Evolutionary conservation across 2,113 vertebrate genomes (phyloP).

Genomic region (Proteles cristata): DNA sequence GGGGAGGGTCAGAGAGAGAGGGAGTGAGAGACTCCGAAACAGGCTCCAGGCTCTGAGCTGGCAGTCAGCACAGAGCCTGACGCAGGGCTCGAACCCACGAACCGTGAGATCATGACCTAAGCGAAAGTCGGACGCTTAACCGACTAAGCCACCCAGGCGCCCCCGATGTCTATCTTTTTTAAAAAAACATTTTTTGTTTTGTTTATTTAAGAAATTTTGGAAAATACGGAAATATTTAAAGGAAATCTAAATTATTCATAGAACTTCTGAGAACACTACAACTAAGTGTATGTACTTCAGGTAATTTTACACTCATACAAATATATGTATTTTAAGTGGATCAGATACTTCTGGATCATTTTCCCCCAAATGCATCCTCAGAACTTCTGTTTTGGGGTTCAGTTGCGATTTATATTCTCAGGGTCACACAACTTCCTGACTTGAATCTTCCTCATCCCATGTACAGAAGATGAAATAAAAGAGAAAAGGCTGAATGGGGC

Average conservation of each 20-base stretch:
- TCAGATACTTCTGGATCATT: background rate
- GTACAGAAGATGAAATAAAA: background rate
- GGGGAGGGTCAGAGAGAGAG: too few relatives aligned
- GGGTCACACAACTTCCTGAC: background rate
- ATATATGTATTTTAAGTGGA: background rate
- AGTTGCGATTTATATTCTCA: background rate
- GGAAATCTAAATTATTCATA: background rate
- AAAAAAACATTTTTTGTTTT: background rate
- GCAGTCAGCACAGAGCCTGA: too few relatives aligned
- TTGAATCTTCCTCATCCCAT: background rate
- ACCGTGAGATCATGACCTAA: too few relatives aligned
- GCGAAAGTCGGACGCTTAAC: too few relatives aligned
- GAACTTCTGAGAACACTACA: background rate
- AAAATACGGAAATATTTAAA: background rate
- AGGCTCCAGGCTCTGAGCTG: too few relatives aligned
- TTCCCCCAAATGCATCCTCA: background rate
- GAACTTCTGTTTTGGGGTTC: background rate
- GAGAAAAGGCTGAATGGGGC: background rate
- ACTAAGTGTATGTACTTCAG: background rate
- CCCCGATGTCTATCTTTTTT: too few relatives aligned
- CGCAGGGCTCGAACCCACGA: too few relatives aligned
- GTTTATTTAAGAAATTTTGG: background rate
- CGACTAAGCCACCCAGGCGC: too few relatives aligned
- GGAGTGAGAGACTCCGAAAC: too few relatives aligned
- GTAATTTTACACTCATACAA: background rate